Conservation (phyloP, 2,797 vertebrate genomes). For the Vespertilio murinus region DNA sequence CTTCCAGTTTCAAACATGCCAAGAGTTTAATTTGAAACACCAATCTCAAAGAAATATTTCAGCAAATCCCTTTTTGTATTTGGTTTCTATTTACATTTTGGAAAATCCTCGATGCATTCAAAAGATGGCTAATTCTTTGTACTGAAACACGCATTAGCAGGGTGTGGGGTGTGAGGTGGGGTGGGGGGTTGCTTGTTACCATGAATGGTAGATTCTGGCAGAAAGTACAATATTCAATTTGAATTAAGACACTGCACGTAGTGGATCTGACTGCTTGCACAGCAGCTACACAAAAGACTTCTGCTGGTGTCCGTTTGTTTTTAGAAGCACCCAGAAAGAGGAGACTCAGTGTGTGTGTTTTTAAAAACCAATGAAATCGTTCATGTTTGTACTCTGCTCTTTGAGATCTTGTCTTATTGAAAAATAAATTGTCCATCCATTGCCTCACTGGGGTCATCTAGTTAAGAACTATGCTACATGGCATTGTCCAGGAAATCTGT, state of each 20-base stretch:
- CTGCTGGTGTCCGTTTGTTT: background rate
- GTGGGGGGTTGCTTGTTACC: background rate
- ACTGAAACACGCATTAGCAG: background rate
- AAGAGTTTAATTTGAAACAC: constrained; percentile 56
- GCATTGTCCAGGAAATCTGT: background rate
- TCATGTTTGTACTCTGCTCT: background rate
- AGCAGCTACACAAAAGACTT: background rate
- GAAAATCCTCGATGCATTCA: background rate
- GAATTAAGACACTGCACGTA: background rate
- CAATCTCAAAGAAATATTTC: constrained; percentile 23
- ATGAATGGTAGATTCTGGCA: background rate
- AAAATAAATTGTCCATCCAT: background rate
- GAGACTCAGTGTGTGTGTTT: background rate
- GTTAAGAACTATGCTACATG: background rate
- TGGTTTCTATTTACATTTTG: constrained; percentile 30
- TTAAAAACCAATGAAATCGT: background rate
- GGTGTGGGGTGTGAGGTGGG: background rate
- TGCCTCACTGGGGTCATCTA: background rate
- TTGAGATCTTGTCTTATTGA: background rate
- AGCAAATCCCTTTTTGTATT: constrained; percentile 56
- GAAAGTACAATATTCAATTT: background rate
- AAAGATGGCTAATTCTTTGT: constrained; percentile 58
- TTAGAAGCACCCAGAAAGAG: background rate
- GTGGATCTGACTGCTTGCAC: background rate
- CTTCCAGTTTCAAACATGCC: background rate